Percentiles rank a stretch among this genome's conserved stretches.
phyloP scores from a whole-genome alignment of 1,140 invertebrate species.

The Zaprionus ghesquierei region DNA sequence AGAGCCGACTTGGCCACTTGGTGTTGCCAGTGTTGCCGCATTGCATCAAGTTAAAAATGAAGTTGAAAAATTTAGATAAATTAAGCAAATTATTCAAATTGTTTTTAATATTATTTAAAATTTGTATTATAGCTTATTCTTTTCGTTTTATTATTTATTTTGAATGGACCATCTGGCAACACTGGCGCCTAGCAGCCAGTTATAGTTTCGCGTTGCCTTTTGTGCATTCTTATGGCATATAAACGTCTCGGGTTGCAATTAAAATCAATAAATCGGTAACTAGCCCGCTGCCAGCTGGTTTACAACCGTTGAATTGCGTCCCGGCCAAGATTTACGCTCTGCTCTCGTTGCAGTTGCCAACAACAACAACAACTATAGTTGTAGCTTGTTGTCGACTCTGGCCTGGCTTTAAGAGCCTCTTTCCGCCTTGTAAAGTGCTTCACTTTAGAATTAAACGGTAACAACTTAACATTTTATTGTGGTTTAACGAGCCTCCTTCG shows the following conservation, averaged over 20 bases:
- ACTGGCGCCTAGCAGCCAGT: neutral
- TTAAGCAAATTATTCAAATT: too few species aligned
- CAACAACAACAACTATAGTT: too few species aligned
- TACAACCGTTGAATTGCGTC: constrained; percentile 60
- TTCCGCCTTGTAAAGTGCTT: constrained; percentile 30
- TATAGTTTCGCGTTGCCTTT: constrained; percentile 53
- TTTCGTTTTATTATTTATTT: neutral
- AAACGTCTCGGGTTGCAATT: constrained; percentile 78
- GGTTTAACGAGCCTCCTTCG: constrained; percentile 41
- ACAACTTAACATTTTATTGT: constrained; percentile 57
- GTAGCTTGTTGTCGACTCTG: constrained; percentile 23
- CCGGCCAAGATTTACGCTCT: constrained; percentile 32
- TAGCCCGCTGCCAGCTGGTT: constrained; percentile 79
- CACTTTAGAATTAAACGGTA: constrained; percentile 62
- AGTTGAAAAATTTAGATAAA: too few species aligned
- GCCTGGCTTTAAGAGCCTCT: constrained; percentile 3
- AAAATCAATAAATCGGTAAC: constrained; percentile 80
- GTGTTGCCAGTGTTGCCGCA: constrained; percentile 15
- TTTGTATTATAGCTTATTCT: too few species aligned
- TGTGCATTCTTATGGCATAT: constrained; percentile 73
- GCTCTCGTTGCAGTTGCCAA: neutral
- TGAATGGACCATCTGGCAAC: neutral
- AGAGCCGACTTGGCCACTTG: neutral
- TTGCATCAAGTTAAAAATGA: neutral
- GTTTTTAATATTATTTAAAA: too few species aligned